phyloP scores from a whole-genome alignment of 2,113 vertebrate genomes.

The Ammodytes dubius region DNA sequence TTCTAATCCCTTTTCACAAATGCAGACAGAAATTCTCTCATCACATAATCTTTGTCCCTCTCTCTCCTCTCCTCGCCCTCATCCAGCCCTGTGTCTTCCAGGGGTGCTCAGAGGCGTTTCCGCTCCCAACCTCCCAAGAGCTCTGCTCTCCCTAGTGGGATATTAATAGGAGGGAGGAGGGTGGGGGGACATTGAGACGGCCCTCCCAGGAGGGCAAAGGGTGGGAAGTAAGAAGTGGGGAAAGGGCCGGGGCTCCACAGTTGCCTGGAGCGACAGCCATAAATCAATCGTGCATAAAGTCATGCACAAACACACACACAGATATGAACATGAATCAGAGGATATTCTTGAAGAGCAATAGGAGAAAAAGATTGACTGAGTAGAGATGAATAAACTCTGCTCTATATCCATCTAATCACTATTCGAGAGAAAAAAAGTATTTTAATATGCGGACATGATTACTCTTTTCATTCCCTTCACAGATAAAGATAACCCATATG shows the following conservation, averaged over 20 bases:
- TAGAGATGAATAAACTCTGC: neutral
- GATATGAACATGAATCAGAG: slow-evolving; percentile 5
- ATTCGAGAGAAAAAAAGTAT: slow-evolving; percentile 19
- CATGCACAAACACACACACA: neutral
- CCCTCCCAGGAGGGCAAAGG: slow-evolving; percentile 61
- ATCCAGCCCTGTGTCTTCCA: slow-evolving; percentile 47
- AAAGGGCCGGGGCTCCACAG: slow-evolving; percentile 55
- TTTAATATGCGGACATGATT: neutral
- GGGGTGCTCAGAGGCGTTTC: slow-evolving; percentile 72
- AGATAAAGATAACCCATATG: neutral
- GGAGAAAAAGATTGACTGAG: slow-evolving; percentile 1
- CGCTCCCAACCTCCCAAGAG: slow-evolving; percentile 79
- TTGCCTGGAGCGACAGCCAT: slow-evolving; percentile 32
- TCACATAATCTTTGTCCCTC: slow-evolving; percentile 36
- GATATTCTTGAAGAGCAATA: slow-evolving; percentile 9
- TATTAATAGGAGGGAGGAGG: slow-evolving; percentile 73
- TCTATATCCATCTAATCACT: slow-evolving; percentile 1
- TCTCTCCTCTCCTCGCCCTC: slow-evolving; percentile 31
- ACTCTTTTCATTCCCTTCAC: neutral
- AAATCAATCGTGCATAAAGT: slow-evolving; percentile 53
- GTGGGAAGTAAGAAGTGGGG: slow-evolving; percentile 76
- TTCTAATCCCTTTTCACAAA: slow-evolving; percentile 52
- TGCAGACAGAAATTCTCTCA: slow-evolving; percentile 22
- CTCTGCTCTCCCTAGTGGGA: slow-evolving; percentile 71
- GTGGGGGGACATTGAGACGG: slow-evolving; percentile 58